Percentiles rank a stretch among this genome's conserved stretches.
phyloP scores from a whole-genome alignment of 2,797 vertebrate species.

The Crenichthys baileyi region DNA sequence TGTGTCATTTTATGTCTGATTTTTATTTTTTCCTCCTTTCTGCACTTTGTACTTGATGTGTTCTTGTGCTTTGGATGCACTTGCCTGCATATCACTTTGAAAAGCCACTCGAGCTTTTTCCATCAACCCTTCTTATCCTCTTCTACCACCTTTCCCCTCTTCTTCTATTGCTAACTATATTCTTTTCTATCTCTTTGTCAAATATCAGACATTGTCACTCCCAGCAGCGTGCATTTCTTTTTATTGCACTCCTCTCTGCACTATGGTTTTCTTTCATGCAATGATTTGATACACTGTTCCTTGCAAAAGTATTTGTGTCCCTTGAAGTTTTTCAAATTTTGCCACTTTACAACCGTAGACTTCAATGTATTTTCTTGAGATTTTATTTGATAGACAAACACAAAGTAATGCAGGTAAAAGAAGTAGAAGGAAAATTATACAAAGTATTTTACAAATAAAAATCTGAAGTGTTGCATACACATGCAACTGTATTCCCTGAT shows the following conservation, averaged over 20 bases:
- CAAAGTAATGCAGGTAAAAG: not conserved
- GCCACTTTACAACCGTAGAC: not conserved
- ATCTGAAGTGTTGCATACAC: not conserved
- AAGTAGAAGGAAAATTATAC: not conserved
- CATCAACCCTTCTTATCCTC: slow-evolving; percentile 43
- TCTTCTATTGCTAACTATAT: slow-evolving; percentile 3
- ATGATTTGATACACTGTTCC: slow-evolving; percentile 47
- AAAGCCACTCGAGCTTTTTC: slow-evolving; percentile 45
- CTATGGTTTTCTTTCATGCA: slow-evolving; percentile 35
- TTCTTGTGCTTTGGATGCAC: slow-evolving; percentile 45
- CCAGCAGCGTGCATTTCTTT: slow-evolving; percentile 24
- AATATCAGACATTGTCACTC: slow-evolving; percentile 54
- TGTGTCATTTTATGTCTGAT: slow-evolving; percentile 61
- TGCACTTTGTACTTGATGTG: slow-evolving; percentile 41
- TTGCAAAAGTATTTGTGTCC: not conserved
- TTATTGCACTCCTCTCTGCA: slow-evolving; percentile 38
- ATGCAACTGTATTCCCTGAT: not conserved
- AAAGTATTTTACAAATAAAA: not conserved
- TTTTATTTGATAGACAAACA: not conserved
- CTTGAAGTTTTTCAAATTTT: not conserved
- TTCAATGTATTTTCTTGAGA: not conserved
- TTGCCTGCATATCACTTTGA: slow-evolving; percentile 39
- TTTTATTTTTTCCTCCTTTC: slow-evolving; percentile 35
- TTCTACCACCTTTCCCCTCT: not conserved
- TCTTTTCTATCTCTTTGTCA: slow-evolving; percentile 33